phyloP scores from a whole-genome alignment of 2,113 vertebrate species.

The Orcinus orca region DNA sequence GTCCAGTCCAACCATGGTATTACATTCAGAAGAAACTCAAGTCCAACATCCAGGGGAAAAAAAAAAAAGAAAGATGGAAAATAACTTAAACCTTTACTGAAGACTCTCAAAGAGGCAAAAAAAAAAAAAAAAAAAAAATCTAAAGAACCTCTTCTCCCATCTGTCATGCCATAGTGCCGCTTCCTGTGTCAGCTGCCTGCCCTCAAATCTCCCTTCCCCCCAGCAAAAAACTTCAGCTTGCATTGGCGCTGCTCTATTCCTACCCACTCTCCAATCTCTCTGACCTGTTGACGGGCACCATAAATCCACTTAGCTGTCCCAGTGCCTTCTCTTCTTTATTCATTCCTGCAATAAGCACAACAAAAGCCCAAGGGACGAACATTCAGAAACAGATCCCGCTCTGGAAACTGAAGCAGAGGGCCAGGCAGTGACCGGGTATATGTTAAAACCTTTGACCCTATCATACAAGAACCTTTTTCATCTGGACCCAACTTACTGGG shows the following conservation, averaged over 20 bases:
- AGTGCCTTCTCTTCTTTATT: background rate
- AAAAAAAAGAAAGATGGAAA: background rate
- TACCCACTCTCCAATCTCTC: background rate
- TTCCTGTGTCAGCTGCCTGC: no score
- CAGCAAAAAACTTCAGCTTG: background rate
- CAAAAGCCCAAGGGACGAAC: background rate
- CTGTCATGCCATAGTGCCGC: fast-evolving
- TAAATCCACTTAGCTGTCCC: background rate
- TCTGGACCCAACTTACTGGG: background rate
- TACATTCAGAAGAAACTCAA: background rate
- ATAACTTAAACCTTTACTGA: background rate
- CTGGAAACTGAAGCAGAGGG: background rate
- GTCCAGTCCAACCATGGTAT: background rate
- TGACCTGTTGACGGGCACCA: background rate
- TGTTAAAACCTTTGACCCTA: background rate
- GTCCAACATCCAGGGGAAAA: background rate
- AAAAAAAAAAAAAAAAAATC: background rate
- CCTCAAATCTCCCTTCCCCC: no score
- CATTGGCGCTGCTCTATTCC: background rate
- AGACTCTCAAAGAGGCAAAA: background rate
- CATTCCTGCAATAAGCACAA: background rate
- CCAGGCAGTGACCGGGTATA: background rate
- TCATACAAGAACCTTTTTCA: background rate
- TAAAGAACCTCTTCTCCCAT: background rate
- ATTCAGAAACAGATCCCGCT: background rate